Percentiles rank a stretch among this genome's conserved stretches.
phyloP scores from a whole-genome alignment of 2,113 vertebrate species.

The Equus quagga region DNA sequence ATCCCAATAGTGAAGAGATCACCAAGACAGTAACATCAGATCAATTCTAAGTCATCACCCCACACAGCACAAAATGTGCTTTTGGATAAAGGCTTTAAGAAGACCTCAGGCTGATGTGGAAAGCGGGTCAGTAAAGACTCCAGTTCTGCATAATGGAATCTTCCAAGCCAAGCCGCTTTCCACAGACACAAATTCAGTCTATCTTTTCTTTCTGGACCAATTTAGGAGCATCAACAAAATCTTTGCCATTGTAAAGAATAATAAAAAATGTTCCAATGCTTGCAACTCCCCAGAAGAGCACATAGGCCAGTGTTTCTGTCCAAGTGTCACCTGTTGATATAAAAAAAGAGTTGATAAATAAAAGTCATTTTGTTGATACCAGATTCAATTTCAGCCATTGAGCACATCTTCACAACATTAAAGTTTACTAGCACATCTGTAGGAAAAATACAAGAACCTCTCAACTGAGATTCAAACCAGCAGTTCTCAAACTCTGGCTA shows the following conservation, averaged over 20 bases:
- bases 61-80: not conserved
- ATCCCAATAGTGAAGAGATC: conserved; percentile 76
- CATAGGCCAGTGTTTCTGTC: conserved; percentile 97
- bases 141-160: conserved; percentile 89
- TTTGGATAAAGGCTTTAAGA: conserved; percentile 59
- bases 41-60: conserved; percentile 45
- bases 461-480: not conserved
- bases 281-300: conserved; percentile 96
- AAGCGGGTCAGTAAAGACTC: conserved; percentile 96
- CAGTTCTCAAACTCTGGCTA: not conserved
- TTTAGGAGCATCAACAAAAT: conserved; percentile 96
- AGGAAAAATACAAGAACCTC: not conserved
- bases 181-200: conserved; percentile 99
- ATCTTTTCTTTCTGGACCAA: conserved; percentile 98
- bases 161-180: conserved; percentile 94
- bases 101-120: conserved; percentile 83
- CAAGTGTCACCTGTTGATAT: conserved; percentile 93
- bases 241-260: conserved; percentile 97
- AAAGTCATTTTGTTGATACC: not conserved
- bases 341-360: conserved; percentile 39
- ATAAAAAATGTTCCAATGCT: conserved; percentile 94
- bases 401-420: not conserved
- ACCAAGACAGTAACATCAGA: conserved; percentile 62
- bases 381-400: not conserved
- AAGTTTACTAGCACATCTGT: not conserved